Evolutionary conservation across 2,113 vertebrate genomes (phyloP).

Genomic region (Pomatorhinus ruficollis): DNA sequence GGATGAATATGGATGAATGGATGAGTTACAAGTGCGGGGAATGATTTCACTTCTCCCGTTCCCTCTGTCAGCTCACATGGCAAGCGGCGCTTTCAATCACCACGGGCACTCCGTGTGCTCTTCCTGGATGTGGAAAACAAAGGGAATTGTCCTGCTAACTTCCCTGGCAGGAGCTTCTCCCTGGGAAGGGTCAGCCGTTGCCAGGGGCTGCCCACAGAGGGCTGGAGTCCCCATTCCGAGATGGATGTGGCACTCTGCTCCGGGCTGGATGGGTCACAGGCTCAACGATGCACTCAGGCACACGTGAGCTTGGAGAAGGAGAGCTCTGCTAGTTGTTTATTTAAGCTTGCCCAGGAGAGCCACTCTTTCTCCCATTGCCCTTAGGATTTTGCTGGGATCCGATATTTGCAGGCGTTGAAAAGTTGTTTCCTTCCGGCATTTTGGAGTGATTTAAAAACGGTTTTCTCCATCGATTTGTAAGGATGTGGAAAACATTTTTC

Average conservation of each 20-base stretch:
- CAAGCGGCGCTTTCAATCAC: too few relatives aligned
- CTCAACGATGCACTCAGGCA: background rate
- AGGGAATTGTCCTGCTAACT: background rate
- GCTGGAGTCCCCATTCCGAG: too few relatives aligned
- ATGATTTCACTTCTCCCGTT: conserved; percentile 21
- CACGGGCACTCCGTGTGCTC: background rate
- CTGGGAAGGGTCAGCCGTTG: too few relatives aligned
- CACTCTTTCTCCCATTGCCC: background rate
- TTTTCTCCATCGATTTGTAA: background rate
- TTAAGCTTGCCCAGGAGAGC: background rate
- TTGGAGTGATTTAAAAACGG: background rate
- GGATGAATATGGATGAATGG: conserved; percentile 59
- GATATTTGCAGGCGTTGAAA: background rate
- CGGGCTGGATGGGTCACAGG: background rate
- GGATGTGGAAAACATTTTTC: background rate
- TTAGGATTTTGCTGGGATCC: background rate
- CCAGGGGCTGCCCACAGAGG: too few relatives aligned
- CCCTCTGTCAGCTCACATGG: too few relatives aligned
- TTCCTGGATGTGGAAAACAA: background rate
- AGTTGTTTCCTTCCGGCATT: background rate
- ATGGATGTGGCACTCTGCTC: too few relatives aligned
- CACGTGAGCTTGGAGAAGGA: background rate
- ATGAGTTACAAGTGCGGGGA: background rate
- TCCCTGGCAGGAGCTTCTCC: too few relatives aligned
- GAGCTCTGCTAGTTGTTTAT: background rate